A percentile compares a stretch with the other conserved stretches of the same genome.
Conservation (phyloP, 1,140 invertebrate species). For the Neocloeon triangulifer region DNA sequence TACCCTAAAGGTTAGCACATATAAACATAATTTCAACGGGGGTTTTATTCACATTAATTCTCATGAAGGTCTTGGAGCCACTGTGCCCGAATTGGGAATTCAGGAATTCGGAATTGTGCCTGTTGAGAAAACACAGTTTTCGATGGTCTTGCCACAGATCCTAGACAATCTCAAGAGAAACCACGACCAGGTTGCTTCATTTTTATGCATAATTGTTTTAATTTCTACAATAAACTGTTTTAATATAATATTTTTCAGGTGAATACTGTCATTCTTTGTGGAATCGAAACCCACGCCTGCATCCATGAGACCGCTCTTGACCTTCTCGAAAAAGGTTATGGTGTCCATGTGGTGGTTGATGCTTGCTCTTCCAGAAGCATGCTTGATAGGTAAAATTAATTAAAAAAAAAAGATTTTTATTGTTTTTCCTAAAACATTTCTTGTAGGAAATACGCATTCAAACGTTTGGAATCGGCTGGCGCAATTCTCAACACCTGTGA, state of each 20-base stretch:
- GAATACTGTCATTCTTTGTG: constrained; percentile 33
- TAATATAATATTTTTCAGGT: constrained; percentile 10
- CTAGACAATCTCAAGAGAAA: constrained; percentile 23
- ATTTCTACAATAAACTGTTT: too few species aligned
- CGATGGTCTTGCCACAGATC: constrained; percentile 56
- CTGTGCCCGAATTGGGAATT: constrained; percentile 50
- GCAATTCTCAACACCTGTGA: constrained; percentile 38
- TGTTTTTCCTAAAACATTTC: constrained; percentile 1
- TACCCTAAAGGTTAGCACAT: constrained; percentile 31
- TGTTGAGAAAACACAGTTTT: constrained; percentile 34
- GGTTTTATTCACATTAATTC: neutral
- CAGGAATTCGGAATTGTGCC: constrained; percentile 16
- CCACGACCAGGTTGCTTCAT: constrained; percentile 10
- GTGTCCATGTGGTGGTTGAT: constrained; percentile 71
- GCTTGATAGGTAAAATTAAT: constrained; percentile 27
- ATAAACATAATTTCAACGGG: neutral
- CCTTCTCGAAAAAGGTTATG: constrained; percentile 35
- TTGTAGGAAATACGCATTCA: constrained; percentile 21
- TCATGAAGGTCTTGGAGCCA: constrained; percentile 42
- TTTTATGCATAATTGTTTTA: neutral
- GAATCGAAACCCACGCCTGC: constrained; percentile 62
- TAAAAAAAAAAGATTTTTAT: neutral
- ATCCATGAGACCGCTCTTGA: constrained; percentile 72
- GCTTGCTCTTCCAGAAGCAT: constrained; percentile 47
- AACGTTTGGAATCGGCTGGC: constrained; percentile 31